These are phyloP conservation scores for Drosophila paranaensis DNA, from an alignment of 2,888 invertebrate species.

Conservation along the genomic window DNA sequence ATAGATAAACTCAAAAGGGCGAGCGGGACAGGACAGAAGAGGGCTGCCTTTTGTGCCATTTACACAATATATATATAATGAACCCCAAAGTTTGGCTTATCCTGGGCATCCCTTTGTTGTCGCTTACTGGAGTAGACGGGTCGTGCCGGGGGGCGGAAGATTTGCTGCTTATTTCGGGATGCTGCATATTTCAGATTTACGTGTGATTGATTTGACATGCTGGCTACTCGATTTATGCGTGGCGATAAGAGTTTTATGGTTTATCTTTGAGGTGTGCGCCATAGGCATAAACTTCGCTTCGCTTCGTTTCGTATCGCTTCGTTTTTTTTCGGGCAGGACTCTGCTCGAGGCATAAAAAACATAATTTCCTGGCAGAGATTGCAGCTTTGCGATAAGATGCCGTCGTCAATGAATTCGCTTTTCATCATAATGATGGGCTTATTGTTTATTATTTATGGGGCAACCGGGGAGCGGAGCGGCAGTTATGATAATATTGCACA, in stretches of 20 bases:
- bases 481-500: conserved; percentile 63
- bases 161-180: conserved; percentile 25
- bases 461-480: conserved; percentile 28
- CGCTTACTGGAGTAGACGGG: conserved; percentile 3
- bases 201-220: conserved; percentile 73
- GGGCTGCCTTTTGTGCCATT: conserved; percentile 44
- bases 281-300: conserved; percentile 54
- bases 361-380: conserved; percentile 82
- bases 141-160: background rate
- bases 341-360: conserved; percentile 67
- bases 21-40: background rate
- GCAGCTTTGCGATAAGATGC: conserved; percentile 65
- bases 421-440: conserved; percentile 76
- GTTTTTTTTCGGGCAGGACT: conserved; percentile 22
- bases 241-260: conserved; percentile 74
- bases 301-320: conserved; percentile 15
- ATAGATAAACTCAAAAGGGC: background rate
- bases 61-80: conserved; percentile 55
- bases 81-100: conserved; percentile 54
- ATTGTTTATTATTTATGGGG: conserved; percentile 68
- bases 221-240: conserved; percentile 68
- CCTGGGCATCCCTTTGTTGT: conserved; percentile 51
- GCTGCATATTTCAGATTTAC: conserved; percentile 61
- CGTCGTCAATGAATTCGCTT: conserved; percentile 43
- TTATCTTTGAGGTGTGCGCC: conserved; percentile 66